These are phyloP conservation scores for Delichon dasypus DNA, from an alignment of 2,797 vertebrate genomes.

Conservation along the genomic window DNA sequence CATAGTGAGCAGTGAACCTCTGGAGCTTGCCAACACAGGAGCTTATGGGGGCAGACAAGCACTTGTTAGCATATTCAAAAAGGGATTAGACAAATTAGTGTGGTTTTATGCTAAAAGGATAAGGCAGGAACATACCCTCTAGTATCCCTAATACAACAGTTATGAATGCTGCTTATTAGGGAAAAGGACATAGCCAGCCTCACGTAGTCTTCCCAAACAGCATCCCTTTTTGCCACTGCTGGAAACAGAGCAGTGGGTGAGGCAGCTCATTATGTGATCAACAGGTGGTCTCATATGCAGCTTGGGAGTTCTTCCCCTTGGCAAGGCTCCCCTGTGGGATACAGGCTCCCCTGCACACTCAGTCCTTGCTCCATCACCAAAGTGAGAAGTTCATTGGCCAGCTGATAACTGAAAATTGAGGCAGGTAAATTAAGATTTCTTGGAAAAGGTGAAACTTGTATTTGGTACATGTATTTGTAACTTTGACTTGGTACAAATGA, in stretches of 20 bases:
- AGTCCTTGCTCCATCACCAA: not conserved
- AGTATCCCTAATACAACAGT: not conserved
- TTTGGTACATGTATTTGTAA: too few species aligned
- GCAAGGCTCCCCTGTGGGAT: not conserved
- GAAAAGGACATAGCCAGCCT: not conserved
- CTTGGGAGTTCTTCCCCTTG: not conserved
- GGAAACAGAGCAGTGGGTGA: not conserved
- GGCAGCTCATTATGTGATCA: not conserved
- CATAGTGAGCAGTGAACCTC: not conserved
- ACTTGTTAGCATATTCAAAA: not conserved
- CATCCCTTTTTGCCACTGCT: not conserved
- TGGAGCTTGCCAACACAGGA: not conserved
- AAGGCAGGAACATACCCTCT: not conserved
- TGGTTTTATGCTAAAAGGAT: not conserved
- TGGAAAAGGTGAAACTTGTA: not conserved
- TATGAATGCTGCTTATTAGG: not conserved
- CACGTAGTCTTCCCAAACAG: not conserved
- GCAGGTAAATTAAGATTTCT: not conserved
- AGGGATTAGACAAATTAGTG: not conserved
- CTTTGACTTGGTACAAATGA: not conserved
- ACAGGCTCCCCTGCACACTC: not conserved
- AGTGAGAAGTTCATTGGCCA: not conserved
- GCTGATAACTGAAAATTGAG: not conserved
- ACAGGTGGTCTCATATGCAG: fast-evolving
- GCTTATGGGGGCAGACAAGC: not conserved